Evolutionary conservation across 2,888 invertebrate species (phyloP).

Genomic region (Matsumyia berberina): DNA sequence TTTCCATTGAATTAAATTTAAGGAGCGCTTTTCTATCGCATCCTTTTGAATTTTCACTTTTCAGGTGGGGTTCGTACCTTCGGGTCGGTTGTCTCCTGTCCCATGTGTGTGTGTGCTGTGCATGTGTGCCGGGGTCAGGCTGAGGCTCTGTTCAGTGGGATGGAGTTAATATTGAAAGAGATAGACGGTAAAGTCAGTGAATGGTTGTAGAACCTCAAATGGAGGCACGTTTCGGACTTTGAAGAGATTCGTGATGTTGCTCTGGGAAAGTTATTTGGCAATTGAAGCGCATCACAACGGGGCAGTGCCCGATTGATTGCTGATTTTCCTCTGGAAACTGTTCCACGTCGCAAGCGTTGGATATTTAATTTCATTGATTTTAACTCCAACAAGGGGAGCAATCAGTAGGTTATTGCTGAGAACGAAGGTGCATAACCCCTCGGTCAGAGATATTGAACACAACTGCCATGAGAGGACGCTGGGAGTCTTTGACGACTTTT

Average conservation of each 20-base stretch:
- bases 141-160: slow-evolving; percentile 18
- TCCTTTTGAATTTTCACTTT: slow-evolving; percentile 69
- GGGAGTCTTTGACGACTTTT: too few relatives aligned
- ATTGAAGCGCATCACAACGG: slow-evolving; percentile 1
- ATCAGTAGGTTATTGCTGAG: too few relatives aligned
- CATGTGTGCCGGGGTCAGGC: slow-evolving; percentile 26
- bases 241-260: slow-evolving; percentile 42
- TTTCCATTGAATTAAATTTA: slow-evolving; percentile 75
- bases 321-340: slow-evolving; percentile 15
- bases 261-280: slow-evolving; percentile 31
- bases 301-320: slow-evolving; percentile 31
- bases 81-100: slow-evolving; percentile 6
- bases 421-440: too few relatives aligned
- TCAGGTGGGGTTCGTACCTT: slow-evolving; percentile 47
- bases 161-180: slow-evolving; percentile 32
- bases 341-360: slow-evolving; percentile 8
- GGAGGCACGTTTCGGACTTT: slow-evolving; percentile 43
- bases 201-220: slow-evolving; percentile 14
- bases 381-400: too few relatives aligned
- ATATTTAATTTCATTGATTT: slow-evolving; percentile 7
- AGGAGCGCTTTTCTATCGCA: slow-evolving; percentile 50
- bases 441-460: too few relatives aligned
- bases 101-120: slow-evolving; percentile 15
- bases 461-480: too few relatives aligned
- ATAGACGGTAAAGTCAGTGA: background rate